Base-by-base conservation (phyloP, 2,888 invertebrate genomes). In the Drepanosiphum platanoidis region DNA sequence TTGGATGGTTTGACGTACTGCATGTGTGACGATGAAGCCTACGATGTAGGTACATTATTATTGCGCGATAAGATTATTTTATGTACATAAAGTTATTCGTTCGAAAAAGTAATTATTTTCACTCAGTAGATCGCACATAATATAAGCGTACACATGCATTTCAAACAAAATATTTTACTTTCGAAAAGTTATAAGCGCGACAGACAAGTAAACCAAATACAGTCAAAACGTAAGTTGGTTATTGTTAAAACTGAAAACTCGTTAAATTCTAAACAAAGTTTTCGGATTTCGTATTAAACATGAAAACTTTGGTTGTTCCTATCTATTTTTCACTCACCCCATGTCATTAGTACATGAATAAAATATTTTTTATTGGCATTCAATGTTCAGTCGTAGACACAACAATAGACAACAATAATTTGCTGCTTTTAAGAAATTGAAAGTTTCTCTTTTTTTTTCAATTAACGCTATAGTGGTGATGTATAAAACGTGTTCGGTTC, bases 101-200 rank as follows among this genome's bases (percentile, higher is more conserved):
- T 27, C 42, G 42, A 64, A 66, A 66, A 42, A 39, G 66, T 78
- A 78, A 42, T 78, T 78, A 66, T 78, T 78, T 78, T 78, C 22
- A 66, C 42, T 66, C 78, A 42, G 64, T 42, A 78, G 22, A 78
- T 42, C 39, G 13, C 42, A 27, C 36, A n/a, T n/a, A n/a, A n/a
- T n/a, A n/a, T 3, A 22, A 39, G 30, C 30, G 30, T 9, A 9
- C n/a, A 15, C n/a, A 22, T 11, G n/a, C 34, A 58, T 39, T 39
- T 64, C 78, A 22, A 78, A 78, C 64, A n/a, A 66, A 78, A 42
- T 66, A 78, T 42, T 64, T 61, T 39, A 78, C 77, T 64, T 64
- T 66, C 64, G 22, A 30, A 66, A 66, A 78, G 64, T 75, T 75
- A 58, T 27, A 61, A n/a, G 64, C 30, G 11, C 77, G 30, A 64